phyloP scores from a whole-genome alignment of 2,888 invertebrate species.

The Lottia scabra region DNA sequence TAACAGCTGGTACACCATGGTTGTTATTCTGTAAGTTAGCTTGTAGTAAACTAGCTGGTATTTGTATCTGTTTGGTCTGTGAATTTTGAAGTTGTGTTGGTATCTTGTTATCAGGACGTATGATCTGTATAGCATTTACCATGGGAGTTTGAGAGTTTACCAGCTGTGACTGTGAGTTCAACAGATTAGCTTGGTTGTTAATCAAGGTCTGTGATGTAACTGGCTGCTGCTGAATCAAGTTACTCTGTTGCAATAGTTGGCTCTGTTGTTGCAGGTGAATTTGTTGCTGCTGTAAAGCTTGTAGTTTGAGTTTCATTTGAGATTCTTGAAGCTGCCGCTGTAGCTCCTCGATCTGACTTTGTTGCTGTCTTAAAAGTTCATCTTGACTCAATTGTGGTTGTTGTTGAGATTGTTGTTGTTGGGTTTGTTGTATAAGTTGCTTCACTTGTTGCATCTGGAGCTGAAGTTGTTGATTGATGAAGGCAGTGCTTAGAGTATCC shows the following conservation, averaged over 20 bases:
- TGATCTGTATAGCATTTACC: conserved; percentile 35
- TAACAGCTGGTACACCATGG: conserved; percentile 8
- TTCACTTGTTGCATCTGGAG: conserved; percentile 20
- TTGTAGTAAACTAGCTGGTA: conserved; percentile 42
- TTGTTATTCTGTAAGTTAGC: conserved; percentile 8
- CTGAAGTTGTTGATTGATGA: conserved; percentile 10
- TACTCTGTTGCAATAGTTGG: conserved; percentile 38
- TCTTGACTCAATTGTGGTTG: conserved; percentile 45
- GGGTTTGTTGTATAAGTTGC: conserved; percentile 30
- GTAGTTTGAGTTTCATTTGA: conserved; percentile 49
- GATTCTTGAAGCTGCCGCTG: conserved; percentile 75
- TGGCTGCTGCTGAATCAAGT: conserved; percentile 38
- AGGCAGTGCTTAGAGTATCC: background rate
- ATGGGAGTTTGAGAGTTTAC: conserved; percentile 12
- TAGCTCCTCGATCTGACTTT: conserved; percentile 87
- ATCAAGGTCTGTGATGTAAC: conserved; percentile 17
- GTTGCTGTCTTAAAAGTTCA: conserved; percentile 76
- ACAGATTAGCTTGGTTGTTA: conserved; percentile 17
- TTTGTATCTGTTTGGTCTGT: conserved; percentile 43
- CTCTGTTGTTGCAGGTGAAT: conserved; percentile 41
- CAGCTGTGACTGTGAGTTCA: conserved; percentile 1
- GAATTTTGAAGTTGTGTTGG: conserved; percentile 9
- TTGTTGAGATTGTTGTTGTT: conserved; percentile 31
- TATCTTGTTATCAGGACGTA: conserved; percentile 19
- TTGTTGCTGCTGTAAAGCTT: conserved; percentile 44